Conservation (phyloP, 2,113 vertebrate species). For the Globicephala melas region DNA sequence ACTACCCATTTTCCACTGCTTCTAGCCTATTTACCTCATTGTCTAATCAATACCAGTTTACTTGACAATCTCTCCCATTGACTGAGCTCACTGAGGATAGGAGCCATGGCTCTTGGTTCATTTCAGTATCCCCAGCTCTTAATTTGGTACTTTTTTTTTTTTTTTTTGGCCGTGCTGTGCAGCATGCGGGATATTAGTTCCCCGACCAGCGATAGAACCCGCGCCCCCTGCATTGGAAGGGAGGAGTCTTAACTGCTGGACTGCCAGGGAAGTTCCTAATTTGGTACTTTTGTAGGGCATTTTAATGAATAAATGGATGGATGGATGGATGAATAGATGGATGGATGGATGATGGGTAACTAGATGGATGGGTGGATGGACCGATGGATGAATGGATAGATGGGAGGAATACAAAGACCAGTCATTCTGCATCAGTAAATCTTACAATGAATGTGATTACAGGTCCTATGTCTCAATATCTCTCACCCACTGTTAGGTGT, state of each 20-base stretch:
- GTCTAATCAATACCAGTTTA: background rate
- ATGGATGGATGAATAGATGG: background rate
- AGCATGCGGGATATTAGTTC: too few species aligned
- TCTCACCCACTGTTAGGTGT: background rate
- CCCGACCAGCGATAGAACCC: too few species aligned
- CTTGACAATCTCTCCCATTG: background rate
- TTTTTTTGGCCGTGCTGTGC: too few species aligned
- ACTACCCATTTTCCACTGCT: background rate
- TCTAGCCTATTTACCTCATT: background rate
- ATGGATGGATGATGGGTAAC: background rate
- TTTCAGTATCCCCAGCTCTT: background rate
- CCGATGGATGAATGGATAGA: background rate
- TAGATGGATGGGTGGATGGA: background rate
- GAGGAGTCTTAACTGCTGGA: too few species aligned
- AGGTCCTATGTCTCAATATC: background rate
- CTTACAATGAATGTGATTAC: background rate
- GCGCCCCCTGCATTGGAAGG: too few species aligned
- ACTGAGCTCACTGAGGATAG: background rate
- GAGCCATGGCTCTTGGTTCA: background rate
- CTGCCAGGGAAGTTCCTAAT: background rate
- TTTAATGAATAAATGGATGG: background rate
- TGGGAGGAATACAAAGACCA: background rate
- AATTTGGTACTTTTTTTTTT: background rate
- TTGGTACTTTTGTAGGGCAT: background rate
- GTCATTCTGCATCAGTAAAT: background rate